Evolutionary conservation across 2,888 invertebrate species (phyloP), one percentile per base, ranked within the genome.

Genomic region (Selenia dentaria): DNA sequence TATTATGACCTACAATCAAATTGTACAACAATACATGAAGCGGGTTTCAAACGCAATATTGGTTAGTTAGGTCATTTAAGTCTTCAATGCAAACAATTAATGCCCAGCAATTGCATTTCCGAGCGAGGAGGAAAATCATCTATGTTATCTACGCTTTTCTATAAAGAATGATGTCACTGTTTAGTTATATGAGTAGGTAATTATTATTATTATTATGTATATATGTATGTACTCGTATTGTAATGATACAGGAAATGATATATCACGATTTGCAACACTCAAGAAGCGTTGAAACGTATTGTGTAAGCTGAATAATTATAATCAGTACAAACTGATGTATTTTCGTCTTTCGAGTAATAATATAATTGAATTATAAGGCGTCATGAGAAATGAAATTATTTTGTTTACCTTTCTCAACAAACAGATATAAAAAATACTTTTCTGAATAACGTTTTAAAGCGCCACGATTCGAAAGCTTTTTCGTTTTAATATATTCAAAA

Each of bases 401-500:
- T n/a, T n/a, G n/a, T n/a, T n/a, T n/a, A n/a, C n/a, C n/a, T n/a
- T n/a, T n/a, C n/a, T n/a, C n/a, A n/a, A n/a, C n/a, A n/a, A n/a
- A n/a, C n/a, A n/a, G n/a, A n/a, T 4, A 16, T 16, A 16, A 16
- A 16, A 16, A 16, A 4, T 4, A 16, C 16, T 16, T 16, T 16
- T 3, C 16, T 3, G 16, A 16, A n/a, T n/a, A 3, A 16, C 16
- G 16, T 16, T 26, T 39, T 31, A 13, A 10, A 22, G 4, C 33
- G 36, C 25, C 36, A 41, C 1, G 25, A 28, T 68, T 67, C 63
- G 72, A 77, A 74, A 78, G 78, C 68, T 68, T 62, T 66, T 65
- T 62, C 54, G 63, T n/a, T n/a, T 62, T 66, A 54, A 74, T 64
- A 69, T 70, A 72, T 76, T 74, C 71, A 62, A 68, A 74, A 78